Base-by-base conservation (phyloP, 2,888 invertebrate species). In the Drosophila mettleri region DNA sequence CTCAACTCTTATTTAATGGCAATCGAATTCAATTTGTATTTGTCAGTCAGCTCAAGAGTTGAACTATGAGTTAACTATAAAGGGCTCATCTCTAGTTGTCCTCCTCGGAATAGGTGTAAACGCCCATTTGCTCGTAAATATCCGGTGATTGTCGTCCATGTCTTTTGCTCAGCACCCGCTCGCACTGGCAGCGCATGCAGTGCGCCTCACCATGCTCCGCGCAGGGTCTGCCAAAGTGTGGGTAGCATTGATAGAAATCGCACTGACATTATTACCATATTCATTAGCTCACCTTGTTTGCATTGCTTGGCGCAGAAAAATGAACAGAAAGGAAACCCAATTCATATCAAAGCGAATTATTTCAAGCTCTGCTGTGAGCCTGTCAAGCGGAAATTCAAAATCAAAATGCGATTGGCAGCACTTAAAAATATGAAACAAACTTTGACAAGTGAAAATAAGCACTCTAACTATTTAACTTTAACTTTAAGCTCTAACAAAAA, bases 171-270 rank as follows among this genome's bases (percentile, higher is more conserved):
- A 51, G 12, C 6, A 43, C 38, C 10, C 33, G 38, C 20, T 29
- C 16, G 24, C 36, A 63, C n/a, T 41, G 41, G 8, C 64, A 66
- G 29, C 18, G 34, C 33, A 54, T n/a, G 34, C 36, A 58, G 31
- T 51, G 48, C 18, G 38, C 2, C 6, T 69, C 36, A 12, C 43
- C 24, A 2, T 24, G 43, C 1, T n/a, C n/a, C n/a, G 5, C 24
- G 16, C 66, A 52, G 46, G 51, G 59, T 10, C 53, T 61, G 16
- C 5, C 33, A 3, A 4, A 39, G 8, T 3, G n/a, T 10, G 9
- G 4, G n/a, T n/a, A 16, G 9, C 24, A 41, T 29, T 34, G n/a
- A 8, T 27, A 8, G n/a, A 2, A 16, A 12, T 34, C 8, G 2
- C n/a, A n/a, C 2, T n/a, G 8, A 7, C 10, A 18, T n/a, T 31